Evolutionary conservation across 2,797 vertebrate species (phyloP).

Genomic region (Numenius phaeopus): DNA sequence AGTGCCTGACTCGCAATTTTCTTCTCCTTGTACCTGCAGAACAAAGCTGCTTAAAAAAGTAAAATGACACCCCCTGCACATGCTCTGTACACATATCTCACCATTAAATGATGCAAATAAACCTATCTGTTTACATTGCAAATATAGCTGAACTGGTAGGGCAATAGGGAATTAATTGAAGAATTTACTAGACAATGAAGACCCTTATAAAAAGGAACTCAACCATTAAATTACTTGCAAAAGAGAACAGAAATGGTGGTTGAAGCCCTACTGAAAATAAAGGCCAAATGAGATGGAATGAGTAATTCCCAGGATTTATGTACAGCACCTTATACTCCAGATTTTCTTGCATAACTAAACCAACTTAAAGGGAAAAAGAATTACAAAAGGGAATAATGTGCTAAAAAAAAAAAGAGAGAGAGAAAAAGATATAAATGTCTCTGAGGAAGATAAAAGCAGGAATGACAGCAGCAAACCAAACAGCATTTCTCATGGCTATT

Average conservation of each 20-base stretch:
- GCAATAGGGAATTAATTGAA: conserved; percentile 49
- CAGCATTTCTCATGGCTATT: background rate
- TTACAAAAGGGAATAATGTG: background rate
- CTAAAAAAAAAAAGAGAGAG: background rate
- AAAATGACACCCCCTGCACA: background rate
- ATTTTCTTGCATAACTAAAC: background rate
- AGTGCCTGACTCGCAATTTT: background rate
- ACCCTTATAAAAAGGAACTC: conserved; percentile 16
- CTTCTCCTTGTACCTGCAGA: background rate
- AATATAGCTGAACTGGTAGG: background rate
- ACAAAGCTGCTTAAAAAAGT: background rate
- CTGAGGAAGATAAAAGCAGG: background rate
- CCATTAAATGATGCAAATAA: conserved; percentile 44
- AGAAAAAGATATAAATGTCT: background rate
- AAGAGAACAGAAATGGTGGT: background rate
- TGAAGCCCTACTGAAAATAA: conserved; percentile 13
- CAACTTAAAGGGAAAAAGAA: background rate
- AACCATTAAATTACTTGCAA: conserved; percentile 61
- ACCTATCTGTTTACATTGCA: conserved; percentile 19
- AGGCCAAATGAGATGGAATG: background rate
- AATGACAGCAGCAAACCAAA: conserved; percentile 16
- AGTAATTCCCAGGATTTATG: background rate
- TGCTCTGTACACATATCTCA: background rate
- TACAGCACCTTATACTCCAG: background rate
- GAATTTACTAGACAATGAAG: conserved; percentile 10